Conservation (phyloP, 2,113 vertebrate species). For the Galeopterus variegatus region DNA sequence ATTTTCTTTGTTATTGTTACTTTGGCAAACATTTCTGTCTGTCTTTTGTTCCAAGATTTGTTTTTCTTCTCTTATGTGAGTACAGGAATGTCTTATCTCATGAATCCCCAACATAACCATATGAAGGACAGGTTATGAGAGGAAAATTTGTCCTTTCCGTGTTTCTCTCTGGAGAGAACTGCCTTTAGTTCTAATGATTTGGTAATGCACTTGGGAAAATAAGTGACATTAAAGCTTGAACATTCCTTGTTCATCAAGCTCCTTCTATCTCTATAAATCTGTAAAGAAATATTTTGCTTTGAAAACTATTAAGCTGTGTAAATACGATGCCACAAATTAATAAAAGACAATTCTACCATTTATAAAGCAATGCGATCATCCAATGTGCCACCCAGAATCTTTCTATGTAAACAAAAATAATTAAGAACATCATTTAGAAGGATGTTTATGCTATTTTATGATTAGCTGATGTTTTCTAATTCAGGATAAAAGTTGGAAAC, state of each 20-base stretch:
- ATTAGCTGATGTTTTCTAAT: constrained; percentile 74
- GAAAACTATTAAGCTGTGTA: background rate
- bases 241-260: background rate
- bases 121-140: background rate
- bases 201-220: background rate
- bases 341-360: constrained; percentile 49
- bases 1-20: background rate
- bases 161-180: background rate
- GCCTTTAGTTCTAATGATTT: background rate
- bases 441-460: constrained; percentile 70
- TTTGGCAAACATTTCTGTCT: background rate
- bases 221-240: background rate
- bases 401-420: constrained; percentile 72
- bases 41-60: background rate
- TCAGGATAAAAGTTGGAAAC: constrained; percentile 67
- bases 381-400: background rate
- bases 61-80: background rate
- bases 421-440: constrained; percentile 72
- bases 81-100: background rate
- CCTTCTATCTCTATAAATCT: background rate
- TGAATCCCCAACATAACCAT: background rate
- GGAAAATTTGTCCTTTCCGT: background rate
- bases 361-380: background rate
- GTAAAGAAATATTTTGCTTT: constrained; percentile 9
- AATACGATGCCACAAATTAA: background rate